Conservation (phyloP, 2,113 vertebrate species). For the Beaufortia kweichowensis region DNA sequence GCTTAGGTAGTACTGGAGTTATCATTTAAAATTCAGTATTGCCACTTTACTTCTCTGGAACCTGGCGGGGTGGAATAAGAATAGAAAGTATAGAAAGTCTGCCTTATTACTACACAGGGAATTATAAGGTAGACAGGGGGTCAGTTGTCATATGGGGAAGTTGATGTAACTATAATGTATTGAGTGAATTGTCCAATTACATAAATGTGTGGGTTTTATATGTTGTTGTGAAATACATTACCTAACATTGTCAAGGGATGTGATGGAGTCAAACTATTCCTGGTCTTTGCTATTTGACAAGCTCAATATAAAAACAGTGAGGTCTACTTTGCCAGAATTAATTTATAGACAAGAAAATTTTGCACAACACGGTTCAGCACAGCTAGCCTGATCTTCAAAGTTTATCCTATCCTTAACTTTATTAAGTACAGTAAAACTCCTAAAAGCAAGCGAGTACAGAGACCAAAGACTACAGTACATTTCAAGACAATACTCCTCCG, state of each 20-base stretch:
- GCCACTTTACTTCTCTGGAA: constrained; percentile 14
- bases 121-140: not conserved
- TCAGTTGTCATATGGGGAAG: too few species aligned
- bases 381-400: constrained; percentile 25
- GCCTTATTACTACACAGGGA: not conserved
- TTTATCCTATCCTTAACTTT: not conserved
- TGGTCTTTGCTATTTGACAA: too few species aligned
- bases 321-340: too few species aligned
- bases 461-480: constrained; percentile 35
- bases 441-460: constrained; percentile 12
- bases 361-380: too few species aligned
- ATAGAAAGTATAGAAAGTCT: not conserved
- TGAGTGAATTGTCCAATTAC: too few species aligned
- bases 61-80: not conserved
- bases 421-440: constrained; percentile 23
- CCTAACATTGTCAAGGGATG: too few species aligned
- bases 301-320: too few species aligned
- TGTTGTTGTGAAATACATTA: too few species aligned
- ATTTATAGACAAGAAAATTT: too few species aligned
- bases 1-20: constrained; percentile 24
- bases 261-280: too few species aligned
- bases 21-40: constrained; percentile 33
- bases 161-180: not conserved
- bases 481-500: not conserved
- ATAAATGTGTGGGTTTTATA: too few species aligned